phyloP scores from a whole-genome alignment of 1,140 invertebrate genomes.

The Drosophila nasuta region DNA sequence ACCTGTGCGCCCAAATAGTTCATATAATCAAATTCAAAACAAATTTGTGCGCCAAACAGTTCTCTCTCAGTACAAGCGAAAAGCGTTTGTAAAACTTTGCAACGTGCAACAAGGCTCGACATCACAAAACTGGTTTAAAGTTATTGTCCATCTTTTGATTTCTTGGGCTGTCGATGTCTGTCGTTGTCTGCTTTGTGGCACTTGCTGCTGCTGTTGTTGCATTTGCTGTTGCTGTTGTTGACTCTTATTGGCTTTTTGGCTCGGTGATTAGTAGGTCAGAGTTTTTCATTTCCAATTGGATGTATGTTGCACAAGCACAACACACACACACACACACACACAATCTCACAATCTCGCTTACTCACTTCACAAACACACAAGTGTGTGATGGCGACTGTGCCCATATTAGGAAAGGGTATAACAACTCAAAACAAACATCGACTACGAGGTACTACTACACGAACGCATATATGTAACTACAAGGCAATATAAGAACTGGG shows the following conservation, averaged over 20 bases:
- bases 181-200: conserved; percentile 60
- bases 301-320: conserved; percentile 72
- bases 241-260: conserved; percentile 83
- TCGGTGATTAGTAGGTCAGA: conserved; percentile 82
- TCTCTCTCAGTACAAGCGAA: conserved; percentile 58
- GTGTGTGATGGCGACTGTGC: conserved; percentile 55
- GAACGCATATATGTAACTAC: conserved; percentile 52
- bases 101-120: conserved; percentile 66
- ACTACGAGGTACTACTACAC: conserved; percentile 47
- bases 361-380: conserved; percentile 36
- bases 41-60: conserved; percentile 70
- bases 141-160: conserved; percentile 82
- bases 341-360: conserved; percentile 43
- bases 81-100: conserved; percentile 46
- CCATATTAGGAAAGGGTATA: conserved; percentile 81
- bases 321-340: too few species aligned
- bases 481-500: conserved; percentile 73
- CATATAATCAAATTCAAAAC: conserved; percentile 80
- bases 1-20: conserved; percentile 62
- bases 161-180: conserved; percentile 70
- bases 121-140: conserved; percentile 76
- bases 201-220: conserved; percentile 36
- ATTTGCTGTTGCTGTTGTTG: conserved; percentile 58
- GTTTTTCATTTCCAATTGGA: conserved; percentile 83
- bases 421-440: conserved; percentile 54